A percentile compares a stretch with the other conserved stretches of the same genome.
Conservation (phyloP, 2,888 invertebrate species). For the Scaptomyza parva region DNA sequence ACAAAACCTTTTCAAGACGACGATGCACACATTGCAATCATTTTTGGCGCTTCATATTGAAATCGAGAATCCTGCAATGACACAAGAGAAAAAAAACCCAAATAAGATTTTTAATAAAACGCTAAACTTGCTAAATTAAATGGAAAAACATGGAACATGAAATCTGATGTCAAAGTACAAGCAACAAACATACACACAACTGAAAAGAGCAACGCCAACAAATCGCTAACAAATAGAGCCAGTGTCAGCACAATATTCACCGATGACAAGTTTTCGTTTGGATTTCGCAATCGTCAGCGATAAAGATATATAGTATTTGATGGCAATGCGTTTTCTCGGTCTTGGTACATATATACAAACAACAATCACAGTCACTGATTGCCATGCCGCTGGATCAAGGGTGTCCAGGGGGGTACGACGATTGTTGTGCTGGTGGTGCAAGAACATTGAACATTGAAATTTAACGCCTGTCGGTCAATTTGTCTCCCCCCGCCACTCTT, state of each 20-base stretch:
- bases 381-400: slow-evolving; percentile 13
- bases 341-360: slow-evolving; percentile 1
- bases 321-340: slow-evolving; percentile 31
- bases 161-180: slow-evolving; percentile 70
- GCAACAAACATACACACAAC: slow-evolving; percentile 8
- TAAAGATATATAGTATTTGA: slow-evolving; percentile 67
- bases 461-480: slow-evolving; percentile 51
- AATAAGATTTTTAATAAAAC: slow-evolving; percentile 18
- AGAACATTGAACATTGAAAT: slow-evolving; percentile 73
- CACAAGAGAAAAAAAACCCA: slow-evolving; percentile 8
- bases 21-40: slow-evolving; percentile 75
- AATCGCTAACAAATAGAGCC: slow-evolving; percentile 51
- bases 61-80: slow-evolving; percentile 75
- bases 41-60: slow-evolving; percentile 81
- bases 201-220: slow-evolving; percentile 31
- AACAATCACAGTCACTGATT: slow-evolving; percentile 30
- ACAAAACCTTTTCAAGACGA: slow-evolving; percentile 75
- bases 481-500: too few species aligned
- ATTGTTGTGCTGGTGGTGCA: slow-evolving; percentile 2
- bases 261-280: slow-evolving; percentile 79
- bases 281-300: slow-evolving; percentile 76
- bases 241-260: slow-evolving; percentile 71
- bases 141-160: slow-evolving; percentile 80
- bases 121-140: slow-evolving; percentile 64
- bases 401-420: neutral